A percentile compares a stretch with the other conserved stretches of the same genome.
phyloP scores from a whole-genome alignment of 1,140 invertebrate species.

The Stratiolaelaps scimitus region DNA sequence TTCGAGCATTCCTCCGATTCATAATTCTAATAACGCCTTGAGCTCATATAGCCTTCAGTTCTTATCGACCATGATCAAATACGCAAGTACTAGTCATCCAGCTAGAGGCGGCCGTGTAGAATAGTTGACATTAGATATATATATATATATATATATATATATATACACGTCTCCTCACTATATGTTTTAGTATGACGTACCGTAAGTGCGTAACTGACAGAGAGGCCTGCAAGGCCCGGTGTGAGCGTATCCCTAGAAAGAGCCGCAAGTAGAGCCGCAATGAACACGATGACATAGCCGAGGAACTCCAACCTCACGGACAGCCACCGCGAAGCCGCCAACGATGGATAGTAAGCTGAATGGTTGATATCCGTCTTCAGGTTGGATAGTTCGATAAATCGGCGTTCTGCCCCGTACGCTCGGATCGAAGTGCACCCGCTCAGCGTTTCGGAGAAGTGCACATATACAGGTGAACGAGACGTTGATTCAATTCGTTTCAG shows the following conservation, averaged over 20 bases:
- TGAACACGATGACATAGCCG: slow-evolving; percentile 40
- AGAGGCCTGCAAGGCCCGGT: slow-evolving; percentile 70
- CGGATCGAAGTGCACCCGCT: slow-evolving; percentile 49
- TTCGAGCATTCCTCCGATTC: too few relatives aligned
- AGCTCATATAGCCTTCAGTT: too few relatives aligned
- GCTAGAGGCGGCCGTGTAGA: too few relatives aligned
- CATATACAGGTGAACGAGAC: slow-evolving; percentile 93
- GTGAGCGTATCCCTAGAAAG: slow-evolving; percentile 51
- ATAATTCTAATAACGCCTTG: too few relatives aligned
- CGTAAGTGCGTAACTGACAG: slow-evolving; percentile 75
- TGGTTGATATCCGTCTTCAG: slow-evolving; percentile 44
- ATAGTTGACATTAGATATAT: too few relatives aligned
- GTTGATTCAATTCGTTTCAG: slow-evolving; percentile 88
- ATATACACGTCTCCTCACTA: too few relatives aligned
- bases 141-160: too few relatives aligned
- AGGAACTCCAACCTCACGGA: slow-evolving; percentile 41
- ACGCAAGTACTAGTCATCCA: too few relatives aligned
- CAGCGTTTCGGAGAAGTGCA: slow-evolving; percentile 89
- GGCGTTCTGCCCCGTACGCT: slow-evolving; percentile 41
- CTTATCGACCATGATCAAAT: too few relatives aligned
- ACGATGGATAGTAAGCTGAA: slow-evolving; percentile 41
- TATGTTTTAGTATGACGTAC: slow-evolving; percentile 41
- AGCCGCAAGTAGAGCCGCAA: slow-evolving; percentile 40
- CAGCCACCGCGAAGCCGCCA: slow-evolving; percentile 39
- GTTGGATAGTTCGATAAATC: slow-evolving; percentile 38